A percentile compares a stretch with the other conserved stretches of the same genome.
phyloP scores from a whole-genome alignment of 1,140 invertebrate species.

The Drosophila kanapiae region DNA sequence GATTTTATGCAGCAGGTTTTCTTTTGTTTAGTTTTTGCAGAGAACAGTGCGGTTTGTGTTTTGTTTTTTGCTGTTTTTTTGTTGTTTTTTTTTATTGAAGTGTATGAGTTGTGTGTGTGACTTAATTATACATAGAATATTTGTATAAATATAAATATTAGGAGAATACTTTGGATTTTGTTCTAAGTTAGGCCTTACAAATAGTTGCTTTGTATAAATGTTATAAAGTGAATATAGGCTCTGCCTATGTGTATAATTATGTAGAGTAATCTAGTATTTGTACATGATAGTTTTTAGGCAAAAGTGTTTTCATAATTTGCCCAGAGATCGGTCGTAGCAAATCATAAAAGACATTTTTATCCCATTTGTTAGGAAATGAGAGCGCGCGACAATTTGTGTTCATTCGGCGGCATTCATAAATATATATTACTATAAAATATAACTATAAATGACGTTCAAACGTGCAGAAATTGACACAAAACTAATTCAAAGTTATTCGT shows the following conservation, averaged over 20 bases:
- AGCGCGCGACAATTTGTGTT: constrained; percentile 46
- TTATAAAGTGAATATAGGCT: constrained; percentile 60
- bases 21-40: constrained; percentile 19
- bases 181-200: constrained; percentile 66
- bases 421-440: not conserved
- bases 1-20: constrained; percentile 14
- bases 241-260: constrained; percentile 67
- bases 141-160: constrained; percentile 79
- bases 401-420: constrained; percentile 29
- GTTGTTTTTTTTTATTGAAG: constrained; percentile 63
- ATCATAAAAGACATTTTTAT: constrained; percentile 57
- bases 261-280: constrained; percentile 63
- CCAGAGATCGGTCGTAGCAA: constrained; percentile 67
- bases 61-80: constrained; percentile 22
- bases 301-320: constrained; percentile 65
- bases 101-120: constrained; percentile 55
- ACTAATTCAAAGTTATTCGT: constrained; percentile 23
- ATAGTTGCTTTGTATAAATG: constrained; percentile 49
- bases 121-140: constrained; percentile 60
- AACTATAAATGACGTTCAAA: constrained; percentile 40
- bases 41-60: constrained; percentile 37
- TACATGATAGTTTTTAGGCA: constrained; percentile 73
- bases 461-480: constrained; percentile 57
- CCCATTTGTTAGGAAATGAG: constrained; percentile 40
- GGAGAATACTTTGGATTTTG: constrained; percentile 81